phyloP scores from a whole-genome alignment of 2,797 vertebrate species.

The Epinephelus awoara region DNA sequence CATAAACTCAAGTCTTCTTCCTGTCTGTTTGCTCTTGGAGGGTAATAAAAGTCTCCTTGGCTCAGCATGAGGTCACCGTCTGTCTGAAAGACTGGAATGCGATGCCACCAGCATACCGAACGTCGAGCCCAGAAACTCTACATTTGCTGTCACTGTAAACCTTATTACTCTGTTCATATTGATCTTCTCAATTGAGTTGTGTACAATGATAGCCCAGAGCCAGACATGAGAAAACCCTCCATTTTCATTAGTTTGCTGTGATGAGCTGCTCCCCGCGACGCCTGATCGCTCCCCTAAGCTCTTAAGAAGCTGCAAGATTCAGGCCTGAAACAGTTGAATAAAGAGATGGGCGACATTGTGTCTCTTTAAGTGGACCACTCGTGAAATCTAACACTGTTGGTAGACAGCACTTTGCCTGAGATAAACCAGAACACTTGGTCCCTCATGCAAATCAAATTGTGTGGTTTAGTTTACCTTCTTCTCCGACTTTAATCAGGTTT shows the following conservation, averaged over 20 bases:
- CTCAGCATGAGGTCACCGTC: conserved; percentile 43
- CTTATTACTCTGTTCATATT: conserved; percentile 42
- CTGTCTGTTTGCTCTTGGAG: conserved; percentile 1
- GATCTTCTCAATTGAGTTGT: conserved; percentile 48
- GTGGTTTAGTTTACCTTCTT: not conserved
- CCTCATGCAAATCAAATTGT: not conserved
- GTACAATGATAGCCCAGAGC: conserved; percentile 29
- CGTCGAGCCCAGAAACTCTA: conserved; percentile 9
- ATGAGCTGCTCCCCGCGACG: conserved; percentile 36
- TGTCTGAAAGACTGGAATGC: conserved; percentile 41
- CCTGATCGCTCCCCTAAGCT: conserved; percentile 29
- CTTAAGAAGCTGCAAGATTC: conserved; percentile 38
- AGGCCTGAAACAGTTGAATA: conserved; percentile 4
- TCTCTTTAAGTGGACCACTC: conserved; percentile 12
- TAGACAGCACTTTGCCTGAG: not conserved
- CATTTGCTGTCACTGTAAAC: conserved; percentile 34
- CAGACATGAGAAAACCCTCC: conserved; percentile 37
- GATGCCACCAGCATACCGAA: conserved; percentile 29
- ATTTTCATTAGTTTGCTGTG: conserved; percentile 54
- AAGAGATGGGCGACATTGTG: not conserved
- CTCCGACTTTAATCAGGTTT: not conserved
- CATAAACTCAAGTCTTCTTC: not conserved
- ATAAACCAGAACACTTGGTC: conserved; percentile 12
- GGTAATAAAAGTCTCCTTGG: conserved; percentile 37
- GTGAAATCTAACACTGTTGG: conserved; percentile 2